Conservation (phyloP, 2,113 vertebrate species). For the Saguinus midas region DNA sequence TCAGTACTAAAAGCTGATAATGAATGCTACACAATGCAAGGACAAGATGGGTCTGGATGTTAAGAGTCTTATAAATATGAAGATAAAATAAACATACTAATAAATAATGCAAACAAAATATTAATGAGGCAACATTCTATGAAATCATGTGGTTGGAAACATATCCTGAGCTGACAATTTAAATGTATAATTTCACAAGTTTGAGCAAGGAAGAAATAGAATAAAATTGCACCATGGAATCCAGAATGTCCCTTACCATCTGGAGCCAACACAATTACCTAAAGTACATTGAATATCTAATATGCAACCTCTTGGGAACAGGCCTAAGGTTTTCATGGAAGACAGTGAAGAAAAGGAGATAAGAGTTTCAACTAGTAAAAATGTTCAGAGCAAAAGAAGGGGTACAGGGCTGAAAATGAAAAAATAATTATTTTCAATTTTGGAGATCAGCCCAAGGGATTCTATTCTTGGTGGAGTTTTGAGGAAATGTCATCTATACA, state of each 20-base stretch:
- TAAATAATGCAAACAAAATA: slow-evolving; percentile 35
- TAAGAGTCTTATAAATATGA: slow-evolving; percentile 5
- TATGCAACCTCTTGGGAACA: background rate
- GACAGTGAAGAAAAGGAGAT: background rate
- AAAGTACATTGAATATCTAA: background rate
- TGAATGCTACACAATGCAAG: background rate
- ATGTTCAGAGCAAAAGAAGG: background rate
- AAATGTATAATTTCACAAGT: slow-evolving; percentile 22
- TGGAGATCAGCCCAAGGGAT: background rate
- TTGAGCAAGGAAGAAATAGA: slow-evolving; percentile 31
- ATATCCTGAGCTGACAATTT: slow-evolving; percentile 3
- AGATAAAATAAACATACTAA: background rate
- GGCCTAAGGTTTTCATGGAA: background rate
- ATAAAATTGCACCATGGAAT: background rate
- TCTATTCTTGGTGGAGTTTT: background rate
- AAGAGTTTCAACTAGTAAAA: background rate
- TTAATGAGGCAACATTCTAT: background rate
- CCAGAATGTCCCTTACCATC: background rate
- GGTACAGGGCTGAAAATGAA: background rate
- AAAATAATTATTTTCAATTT: background rate
- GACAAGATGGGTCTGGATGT: background rate
- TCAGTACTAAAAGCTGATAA: background rate
- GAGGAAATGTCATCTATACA: background rate
- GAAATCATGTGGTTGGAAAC: background rate
- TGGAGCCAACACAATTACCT: background rate